Conservation (phyloP, 2,888 invertebrate genomes). For the Lymantria dispar region DNA sequence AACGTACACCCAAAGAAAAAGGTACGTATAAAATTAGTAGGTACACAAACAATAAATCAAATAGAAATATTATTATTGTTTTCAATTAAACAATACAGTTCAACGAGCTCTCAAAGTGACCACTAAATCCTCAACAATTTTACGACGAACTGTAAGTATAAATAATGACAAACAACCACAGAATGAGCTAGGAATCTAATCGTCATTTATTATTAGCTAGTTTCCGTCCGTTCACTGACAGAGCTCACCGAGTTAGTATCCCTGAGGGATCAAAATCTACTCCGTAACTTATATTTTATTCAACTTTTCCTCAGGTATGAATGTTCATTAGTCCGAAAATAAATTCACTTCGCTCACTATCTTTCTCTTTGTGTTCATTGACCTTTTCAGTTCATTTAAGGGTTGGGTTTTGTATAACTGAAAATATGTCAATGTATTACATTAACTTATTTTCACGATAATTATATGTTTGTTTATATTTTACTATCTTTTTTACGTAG, state of each 20-base stretch:
- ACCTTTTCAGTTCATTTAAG: slow-evolving; percentile 40
- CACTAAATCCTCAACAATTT: slow-evolving; percentile 22
- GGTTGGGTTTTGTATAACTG: slow-evolving; percentile 15
- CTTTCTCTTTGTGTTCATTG: slow-evolving; percentile 50
- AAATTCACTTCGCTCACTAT: slow-evolving; percentile 47
- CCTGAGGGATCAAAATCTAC: slow-evolving; percentile 61
- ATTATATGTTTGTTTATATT: no score
- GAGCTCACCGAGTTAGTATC: slow-evolving; percentile 59
- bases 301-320: slow-evolving; percentile 72
- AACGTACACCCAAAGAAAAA: no score
- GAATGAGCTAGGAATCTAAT: slow-evolving; percentile 49
- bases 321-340: slow-evolving; percentile 71
- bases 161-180: slow-evolving; percentile 48
- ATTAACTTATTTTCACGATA: no score
- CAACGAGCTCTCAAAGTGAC: slow-evolving; percentile 7
- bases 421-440: background rate
- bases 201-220: slow-evolving; percentile 54
- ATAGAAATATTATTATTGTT: background rate
- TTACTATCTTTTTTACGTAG: no score
- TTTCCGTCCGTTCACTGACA: slow-evolving; percentile 50
- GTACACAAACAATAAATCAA: no score
- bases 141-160: slow-evolving; percentile 37
- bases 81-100: background rate
- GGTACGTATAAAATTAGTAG: no score
- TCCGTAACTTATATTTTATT: slow-evolving; percentile 70